Conservation (phyloP, 2,888 invertebrate genomes). For the Spodoptera exigua region DNA sequence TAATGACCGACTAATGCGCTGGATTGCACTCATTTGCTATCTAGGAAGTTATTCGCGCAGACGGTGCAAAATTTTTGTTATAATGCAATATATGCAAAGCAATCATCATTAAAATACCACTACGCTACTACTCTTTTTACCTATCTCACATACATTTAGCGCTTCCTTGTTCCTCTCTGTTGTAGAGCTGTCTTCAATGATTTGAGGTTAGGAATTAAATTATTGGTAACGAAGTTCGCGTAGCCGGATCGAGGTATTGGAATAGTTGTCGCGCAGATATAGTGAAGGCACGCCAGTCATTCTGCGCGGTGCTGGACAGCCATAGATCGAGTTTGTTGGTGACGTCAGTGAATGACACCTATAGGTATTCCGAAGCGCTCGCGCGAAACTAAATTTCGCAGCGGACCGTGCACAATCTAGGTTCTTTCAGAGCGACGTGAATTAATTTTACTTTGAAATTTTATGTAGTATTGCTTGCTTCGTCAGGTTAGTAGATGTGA, state of each 20-base stretch:
- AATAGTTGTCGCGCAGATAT: not conserved
- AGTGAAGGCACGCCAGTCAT: not conserved
- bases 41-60: constrained; percentile 64
- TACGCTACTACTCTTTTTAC: not conserved
- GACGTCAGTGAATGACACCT: constrained; percentile 21
- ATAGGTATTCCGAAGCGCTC: constrained; percentile 1
- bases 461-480: too few relatives aligned
- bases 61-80: constrained; percentile 52
- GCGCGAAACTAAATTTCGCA: not conserved
- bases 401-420: not conserved
- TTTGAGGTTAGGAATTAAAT: too few relatives aligned
- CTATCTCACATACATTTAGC: too few relatives aligned
- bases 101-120: constrained; percentile 6
- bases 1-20: constrained; percentile 71
- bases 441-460: not conserved
- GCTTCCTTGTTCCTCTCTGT: too few relatives aligned
- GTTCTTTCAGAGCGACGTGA: not conserved
- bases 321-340: constrained; percentile 19
- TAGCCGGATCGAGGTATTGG: too few relatives aligned
- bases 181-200: too few relatives aligned
- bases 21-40: constrained; percentile 73
- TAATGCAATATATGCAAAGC: constrained; percentile 12
- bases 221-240: too few relatives aligned
- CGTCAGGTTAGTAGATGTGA: too few relatives aligned
- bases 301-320: constrained; percentile 3